These are phyloP conservation scores for Drosophila kanapiae DNA, from an alignment of 1,140 invertebrate species.

Conservation along the genomic window DNA sequence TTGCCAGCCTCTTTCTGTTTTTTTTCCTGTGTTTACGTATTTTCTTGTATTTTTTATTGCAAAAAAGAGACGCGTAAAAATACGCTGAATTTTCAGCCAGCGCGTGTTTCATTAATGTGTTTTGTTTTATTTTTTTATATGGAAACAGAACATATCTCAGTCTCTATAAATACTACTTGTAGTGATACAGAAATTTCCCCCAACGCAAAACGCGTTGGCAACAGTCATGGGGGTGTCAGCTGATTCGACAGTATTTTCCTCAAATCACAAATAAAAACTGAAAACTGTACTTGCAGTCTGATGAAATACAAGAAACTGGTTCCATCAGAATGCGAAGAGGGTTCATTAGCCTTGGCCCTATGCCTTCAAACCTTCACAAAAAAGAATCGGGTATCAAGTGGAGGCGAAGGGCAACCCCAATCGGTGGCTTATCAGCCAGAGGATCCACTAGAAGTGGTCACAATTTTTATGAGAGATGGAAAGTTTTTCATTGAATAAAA, in stretches of 20 bases:
- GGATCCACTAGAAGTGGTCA: constrained; percentile 1
- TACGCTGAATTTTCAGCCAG: constrained; percentile 53
- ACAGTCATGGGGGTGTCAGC: constrained; percentile 46
- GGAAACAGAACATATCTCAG: constrained; percentile 45
- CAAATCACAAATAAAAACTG: too few relatives aligned
- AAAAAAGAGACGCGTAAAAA: constrained; percentile 44
- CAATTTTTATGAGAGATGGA: neutral
- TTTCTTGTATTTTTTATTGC: constrained; percentile 68
- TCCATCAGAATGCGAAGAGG: constrained; percentile 10
- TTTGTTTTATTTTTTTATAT: constrained; percentile 23
- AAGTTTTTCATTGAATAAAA: neutral
- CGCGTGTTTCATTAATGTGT: constrained; percentile 62
- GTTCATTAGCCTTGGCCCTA: constrained; percentile 67
- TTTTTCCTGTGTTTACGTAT: constrained; percentile 38
- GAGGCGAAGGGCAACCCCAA: constrained; percentile 42
- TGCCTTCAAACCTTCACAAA: constrained; percentile 18
- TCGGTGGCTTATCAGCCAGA: constrained; percentile 29
- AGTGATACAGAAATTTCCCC: constrained; percentile 32
- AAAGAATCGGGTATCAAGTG: constrained; percentile 11
- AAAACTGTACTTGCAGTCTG: constrained; percentile 35
- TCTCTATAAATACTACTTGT: constrained; percentile 29
- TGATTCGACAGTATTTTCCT: too few relatives aligned
- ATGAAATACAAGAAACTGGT: constrained; percentile 42
- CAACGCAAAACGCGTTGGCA: constrained; percentile 61
- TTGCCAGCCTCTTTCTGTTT: neutral